Conservation (phyloP, 1,140 invertebrate genomes). For the Pogonus chalceus region DNA sequence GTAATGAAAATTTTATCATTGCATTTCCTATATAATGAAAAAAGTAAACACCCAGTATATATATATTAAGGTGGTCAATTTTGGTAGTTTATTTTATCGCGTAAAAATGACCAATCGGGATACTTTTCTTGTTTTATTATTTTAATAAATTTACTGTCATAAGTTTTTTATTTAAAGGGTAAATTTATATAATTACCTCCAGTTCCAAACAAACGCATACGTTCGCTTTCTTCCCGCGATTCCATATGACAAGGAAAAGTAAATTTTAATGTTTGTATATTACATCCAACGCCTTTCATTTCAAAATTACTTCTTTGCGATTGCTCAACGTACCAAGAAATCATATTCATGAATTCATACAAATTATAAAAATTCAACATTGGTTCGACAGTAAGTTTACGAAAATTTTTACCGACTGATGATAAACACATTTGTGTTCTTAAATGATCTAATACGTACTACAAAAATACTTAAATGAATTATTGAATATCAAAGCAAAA, state of each 20-base stretch:
- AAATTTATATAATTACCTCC: too few species aligned
- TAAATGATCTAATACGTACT: constrained; percentile 65
- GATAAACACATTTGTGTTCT: constrained; percentile 61
- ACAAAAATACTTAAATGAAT: constrained; percentile 16
- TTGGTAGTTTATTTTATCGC: too few species aligned
- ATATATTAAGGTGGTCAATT: too few species aligned
- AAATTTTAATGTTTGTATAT: constrained; percentile 57
- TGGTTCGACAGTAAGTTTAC: constrained; percentile 58
- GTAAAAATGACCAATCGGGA: too few species aligned
- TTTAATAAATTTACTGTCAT: too few species aligned
- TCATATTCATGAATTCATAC: constrained; percentile 74
- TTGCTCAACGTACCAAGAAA: constrained; percentile 60
- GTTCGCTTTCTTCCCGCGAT: constrained; percentile 45
- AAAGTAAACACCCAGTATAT: too few species aligned
- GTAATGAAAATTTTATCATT: too few species aligned
- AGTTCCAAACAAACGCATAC: constrained; percentile 59
- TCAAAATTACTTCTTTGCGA: constrained; percentile 20
- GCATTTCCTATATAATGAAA: too few species aligned
- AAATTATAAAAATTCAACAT: constrained; percentile 74
- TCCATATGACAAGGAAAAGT: constrained; percentile 71
- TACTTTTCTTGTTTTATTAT: too few species aligned
- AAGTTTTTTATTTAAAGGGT: too few species aligned
- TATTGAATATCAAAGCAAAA: neutral
- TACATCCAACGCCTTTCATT: constrained; percentile 40
- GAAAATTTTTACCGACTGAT: constrained; percentile 56